Evolutionary conservation across 92 coral and sea anemone genomes (phyloP).

Genomic region (Phenganax stokvisi): DNA sequence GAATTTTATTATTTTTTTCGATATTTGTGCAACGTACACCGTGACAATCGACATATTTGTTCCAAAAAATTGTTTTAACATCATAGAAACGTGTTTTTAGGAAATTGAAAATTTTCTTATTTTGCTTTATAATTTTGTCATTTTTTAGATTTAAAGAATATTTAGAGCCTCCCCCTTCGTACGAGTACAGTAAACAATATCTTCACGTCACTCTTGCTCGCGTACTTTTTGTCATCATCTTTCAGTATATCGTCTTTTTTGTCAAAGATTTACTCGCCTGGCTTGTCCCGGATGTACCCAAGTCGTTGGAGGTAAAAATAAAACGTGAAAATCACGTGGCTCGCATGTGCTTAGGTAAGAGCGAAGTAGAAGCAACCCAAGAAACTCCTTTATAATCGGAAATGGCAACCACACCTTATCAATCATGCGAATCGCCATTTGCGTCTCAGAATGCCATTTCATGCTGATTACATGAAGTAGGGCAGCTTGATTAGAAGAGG

Average conservation of each 20-base stretch:
- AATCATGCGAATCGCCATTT: conserved; percentile 7
- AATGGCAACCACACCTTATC: conserved; percentile 1
- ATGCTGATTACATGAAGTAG: background rate
- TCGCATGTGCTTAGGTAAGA: conserved; percentile 61
- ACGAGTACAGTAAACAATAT: conserved; percentile 77
- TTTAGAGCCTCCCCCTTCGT: conserved; percentile 21
- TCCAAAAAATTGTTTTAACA: too few species aligned
- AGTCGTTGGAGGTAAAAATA: conserved; percentile 70
- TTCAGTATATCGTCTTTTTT: conserved; percentile 88
- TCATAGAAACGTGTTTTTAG: background rate
- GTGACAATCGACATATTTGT: too few species aligned
- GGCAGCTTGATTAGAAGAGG: background rate
- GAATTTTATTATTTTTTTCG: too few species aligned
- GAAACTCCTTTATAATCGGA: conserved; percentile 13
- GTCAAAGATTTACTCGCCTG: conserved; percentile 73
- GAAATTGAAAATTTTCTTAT: background rate
- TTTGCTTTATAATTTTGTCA: background rate
- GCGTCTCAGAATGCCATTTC: background rate
- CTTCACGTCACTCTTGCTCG: conserved; percentile 81
- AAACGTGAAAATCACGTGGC: conserved; percentile 87
- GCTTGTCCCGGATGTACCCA: conserved; percentile 92
- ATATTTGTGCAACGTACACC: too few species aligned
- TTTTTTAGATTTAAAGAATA: conserved; percentile 30
- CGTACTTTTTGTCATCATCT: conserved; percentile 69
- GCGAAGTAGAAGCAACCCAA: conserved; percentile 67